Percentiles rank a stretch among this genome's conserved stretches.
phyloP scores from a whole-genome alignment of 2,113 vertebrate species.

The Perca flavescens region DNA sequence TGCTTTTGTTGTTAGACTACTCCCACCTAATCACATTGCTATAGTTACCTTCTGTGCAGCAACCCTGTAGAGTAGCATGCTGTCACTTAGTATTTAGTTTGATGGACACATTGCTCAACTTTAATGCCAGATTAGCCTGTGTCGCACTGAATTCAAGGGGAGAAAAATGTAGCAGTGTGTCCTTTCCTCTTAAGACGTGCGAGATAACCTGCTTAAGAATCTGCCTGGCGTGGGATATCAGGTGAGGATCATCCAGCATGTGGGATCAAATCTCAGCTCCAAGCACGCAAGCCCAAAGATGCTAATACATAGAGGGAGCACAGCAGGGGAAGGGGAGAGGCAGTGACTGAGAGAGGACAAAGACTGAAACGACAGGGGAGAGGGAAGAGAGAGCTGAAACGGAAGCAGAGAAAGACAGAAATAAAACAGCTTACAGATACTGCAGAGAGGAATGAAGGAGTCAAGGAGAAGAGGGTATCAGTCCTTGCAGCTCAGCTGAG shows the following conservation, averaged over 20 bases:
- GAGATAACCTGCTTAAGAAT: slow-evolving; percentile 78
- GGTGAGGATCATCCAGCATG: slow-evolving; percentile 78
- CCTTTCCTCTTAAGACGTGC: slow-evolving; percentile 69
- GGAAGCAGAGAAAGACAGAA: slow-evolving; percentile 31
- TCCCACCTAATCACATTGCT: neutral
- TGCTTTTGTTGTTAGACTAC: neutral
- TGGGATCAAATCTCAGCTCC: slow-evolving; percentile 74
- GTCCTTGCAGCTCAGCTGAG: slow-evolving; percentile 82
- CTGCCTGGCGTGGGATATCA: slow-evolving; percentile 68
- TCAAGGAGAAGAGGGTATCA: slow-evolving; percentile 89
- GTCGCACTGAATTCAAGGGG: slow-evolving; percentile 41
- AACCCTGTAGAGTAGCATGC: neutral
- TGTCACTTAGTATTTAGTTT: slow-evolving; percentile 51
- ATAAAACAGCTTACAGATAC: slow-evolving; percentile 39
- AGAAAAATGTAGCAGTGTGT: slow-evolving; percentile 61
- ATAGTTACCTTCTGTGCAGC: neutral
- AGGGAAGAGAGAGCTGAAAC: slow-evolving; percentile 23
- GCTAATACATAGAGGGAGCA: slow-evolving; percentile 50
- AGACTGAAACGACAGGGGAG: slow-evolving; percentile 5
- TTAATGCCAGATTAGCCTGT: slow-evolving; percentile 65
- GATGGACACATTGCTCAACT: slow-evolving; percentile 53
- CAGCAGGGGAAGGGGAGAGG: slow-evolving; percentile 7
- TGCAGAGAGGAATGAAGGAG: slow-evolving; percentile 79
- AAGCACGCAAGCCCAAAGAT: slow-evolving; percentile 63
- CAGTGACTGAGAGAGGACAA: slow-evolving; percentile 22